Evolutionary conservation across 2,888 invertebrate genomes (phyloP).

Genomic region (Chrysina gloriosa): DNA sequence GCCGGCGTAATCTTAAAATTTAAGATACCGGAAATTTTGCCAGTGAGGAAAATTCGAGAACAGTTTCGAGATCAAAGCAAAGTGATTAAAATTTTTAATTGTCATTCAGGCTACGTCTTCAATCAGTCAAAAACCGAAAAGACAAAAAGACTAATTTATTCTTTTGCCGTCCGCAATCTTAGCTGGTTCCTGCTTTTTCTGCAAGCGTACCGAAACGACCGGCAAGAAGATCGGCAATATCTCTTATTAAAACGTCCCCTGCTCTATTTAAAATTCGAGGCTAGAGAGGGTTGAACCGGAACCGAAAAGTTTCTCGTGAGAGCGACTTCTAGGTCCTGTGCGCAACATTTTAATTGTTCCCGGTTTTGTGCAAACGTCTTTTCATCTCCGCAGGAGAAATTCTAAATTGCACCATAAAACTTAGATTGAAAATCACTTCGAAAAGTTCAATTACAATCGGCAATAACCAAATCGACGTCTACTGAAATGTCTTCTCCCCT

Average conservation of each 20-base stretch:
- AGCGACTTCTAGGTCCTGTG: slow-evolving; percentile 13
- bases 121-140: slow-evolving; percentile 52
- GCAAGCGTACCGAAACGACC: neutral
- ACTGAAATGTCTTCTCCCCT: slow-evolving; percentile 26
- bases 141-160: slow-evolving; percentile 51
- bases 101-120: slow-evolving; percentile 55
- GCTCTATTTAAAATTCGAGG: slow-evolving; percentile 32
- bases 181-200: slow-evolving; percentile 6
- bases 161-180: slow-evolving; percentile 34
- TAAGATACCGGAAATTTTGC: slow-evolving; percentile 25
- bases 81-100: slow-evolving; percentile 56
- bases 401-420: slow-evolving; percentile 33
- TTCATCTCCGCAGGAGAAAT: slow-evolving; percentile 29
- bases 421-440: slow-evolving; percentile 31
- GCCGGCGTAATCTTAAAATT: slow-evolving; percentile 18
- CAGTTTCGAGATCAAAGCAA: slow-evolving; percentile 48
- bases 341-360: slow-evolving; percentile 33
- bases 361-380: slow-evolving; percentile 32
- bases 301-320: slow-evolving; percentile 19
- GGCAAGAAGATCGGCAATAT: slow-evolving; percentile 25
- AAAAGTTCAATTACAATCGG: slow-evolving; percentile 35
- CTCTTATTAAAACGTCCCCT: slow-evolving; percentile 36
- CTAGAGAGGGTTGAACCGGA: slow-evolving; percentile 13
- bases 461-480: slow-evolving; percentile 30
- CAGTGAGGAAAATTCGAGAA: slow-evolving; percentile 39